Base-by-base conservation (phyloP, 2,113 vertebrate species). In the Aspiorhynchus laticeps region DNA sequence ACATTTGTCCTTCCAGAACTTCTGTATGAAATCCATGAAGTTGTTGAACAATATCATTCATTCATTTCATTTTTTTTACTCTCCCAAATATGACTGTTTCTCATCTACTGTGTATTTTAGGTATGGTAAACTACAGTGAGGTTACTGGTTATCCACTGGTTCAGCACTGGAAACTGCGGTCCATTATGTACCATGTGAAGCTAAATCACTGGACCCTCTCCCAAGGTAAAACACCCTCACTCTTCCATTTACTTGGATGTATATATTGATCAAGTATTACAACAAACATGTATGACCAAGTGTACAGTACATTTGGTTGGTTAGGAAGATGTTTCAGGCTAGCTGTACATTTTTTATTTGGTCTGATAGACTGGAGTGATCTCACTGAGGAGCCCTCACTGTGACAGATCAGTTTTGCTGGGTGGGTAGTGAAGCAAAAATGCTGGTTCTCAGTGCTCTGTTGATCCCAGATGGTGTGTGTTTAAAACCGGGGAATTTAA, bases 71-170 rank as follows among this genome's bases (percentile, higher is more conserved):
- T 51, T 12, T 3, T 48, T 48, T 48, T 48, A 1, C 48, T 51
- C 14, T 17, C 14, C 14, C 7, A 56, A 56, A 53, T 6, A 51
- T 53, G 11, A 51, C 26, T 78, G 17, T 84, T 91, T 78, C 88
- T 80, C 80, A 90, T 79, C 41, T 9, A 65, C 21, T 65, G 38
- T 90, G 53, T 91, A 80, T 12, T 41, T 43, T 90, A 97, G 97
- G 97, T 7, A 98, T 99, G 98, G 98, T 99, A 90, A 99, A 99
- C 94, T 99, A 98, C 96, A 99, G 98, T 0, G 98, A 99, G 91
- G 98, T 99, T 65, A 96, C 97, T 0, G 98, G 98, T 0, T 99
- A 99, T 82, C 98, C 98, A 0, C 93, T 99, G 0, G 91, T 99
- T 80, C 98, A 99, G 90, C 97, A 97, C 90, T 99, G 98, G 98